Conservation (phyloP, 2,888 invertebrate genomes). For the Acanthoscelides obtectus region DNA sequence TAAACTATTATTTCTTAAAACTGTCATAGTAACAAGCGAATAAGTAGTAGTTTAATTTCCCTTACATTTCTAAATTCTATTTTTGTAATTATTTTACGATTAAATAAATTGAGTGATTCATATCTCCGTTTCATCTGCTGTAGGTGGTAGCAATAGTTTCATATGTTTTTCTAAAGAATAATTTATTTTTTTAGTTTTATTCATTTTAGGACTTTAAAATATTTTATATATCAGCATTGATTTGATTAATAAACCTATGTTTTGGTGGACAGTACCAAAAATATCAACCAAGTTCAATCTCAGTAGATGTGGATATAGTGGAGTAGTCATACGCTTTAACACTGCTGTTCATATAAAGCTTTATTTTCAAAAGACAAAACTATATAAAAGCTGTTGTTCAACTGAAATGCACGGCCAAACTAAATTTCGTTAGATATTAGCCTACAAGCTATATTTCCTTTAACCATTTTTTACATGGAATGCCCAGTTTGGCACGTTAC, state of each 20-base stretch:
- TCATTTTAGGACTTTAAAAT: too few species aligned
- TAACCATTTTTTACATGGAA: background rate
- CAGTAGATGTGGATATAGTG: background rate
- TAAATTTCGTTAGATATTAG: background rate
- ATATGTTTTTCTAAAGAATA: too few species aligned
- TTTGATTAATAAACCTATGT: background rate
- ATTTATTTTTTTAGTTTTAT: too few species aligned
- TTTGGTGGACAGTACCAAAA: background rate
- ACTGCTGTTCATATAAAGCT: background rate
- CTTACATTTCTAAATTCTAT: too few species aligned
- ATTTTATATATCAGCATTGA: too few species aligned
- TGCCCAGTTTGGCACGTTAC: background rate
- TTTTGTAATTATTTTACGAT: too few species aligned
- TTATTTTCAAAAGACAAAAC: background rate
- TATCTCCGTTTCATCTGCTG: too few species aligned
- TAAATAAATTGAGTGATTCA: too few species aligned
- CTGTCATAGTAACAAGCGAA: too few species aligned
- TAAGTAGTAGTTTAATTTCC: too few species aligned
- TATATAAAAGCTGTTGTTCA: background rate
- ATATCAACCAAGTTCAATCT: background rate
- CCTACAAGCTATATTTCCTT: background rate
- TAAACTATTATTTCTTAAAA: too few species aligned
- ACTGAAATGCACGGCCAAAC: background rate
- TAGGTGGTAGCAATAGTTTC: too few species aligned
- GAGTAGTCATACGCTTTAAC: background rate